Evolutionary conservation across 1,140 invertebrate genomes (phyloP), one percentile per base, ranked within the genome.

Genomic region (Heliothis virescens): DNA sequence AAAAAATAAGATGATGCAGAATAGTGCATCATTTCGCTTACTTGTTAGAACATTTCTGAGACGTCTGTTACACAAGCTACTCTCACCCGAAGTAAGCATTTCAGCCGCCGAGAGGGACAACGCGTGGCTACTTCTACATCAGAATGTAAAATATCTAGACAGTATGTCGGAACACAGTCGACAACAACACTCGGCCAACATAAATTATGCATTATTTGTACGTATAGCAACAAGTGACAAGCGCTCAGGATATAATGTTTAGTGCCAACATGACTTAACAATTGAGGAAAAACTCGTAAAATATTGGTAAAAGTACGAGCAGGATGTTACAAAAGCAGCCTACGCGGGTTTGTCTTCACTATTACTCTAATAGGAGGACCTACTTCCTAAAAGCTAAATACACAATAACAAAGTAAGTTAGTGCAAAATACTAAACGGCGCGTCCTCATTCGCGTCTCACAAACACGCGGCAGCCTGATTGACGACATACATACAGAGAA

Each of bases 341-440:
- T 77, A 53, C 74, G 47, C 53, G 63, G 57, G 60, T 26, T 13
- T 50, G 75, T 67, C 63, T 63, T 78, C 52, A 55, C 59, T 78
- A 15, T 48, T n/a, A 5, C 15, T 69, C 75, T 67, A 77, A 78
- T 65, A 76, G 41, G 15, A 74, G 69, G 60, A 65, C 69, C 71
- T 15, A 80, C 57, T 80, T 80, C 62, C 15, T 59, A 76, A 69
- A 26, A 3, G 53, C 41, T 50, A 79, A 47, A 79, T 34, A 83
- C 81, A 86, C 83, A 84, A 84, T 26, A 26, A 67, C 63, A 67
- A 84, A 82, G 69, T 83, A 83, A 84, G 74, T 82, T 78, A 62
- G 75, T 79, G 73, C 77, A 81, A 83, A 86, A 85, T 83, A 80
- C 82, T 82, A 85, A 87, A 82, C 82, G 79, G 79, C 47, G 34